Evolutionary conservation across 2,888 invertebrate genomes (phyloP).

Genomic region (Drosophila subsilvestris): DNA sequence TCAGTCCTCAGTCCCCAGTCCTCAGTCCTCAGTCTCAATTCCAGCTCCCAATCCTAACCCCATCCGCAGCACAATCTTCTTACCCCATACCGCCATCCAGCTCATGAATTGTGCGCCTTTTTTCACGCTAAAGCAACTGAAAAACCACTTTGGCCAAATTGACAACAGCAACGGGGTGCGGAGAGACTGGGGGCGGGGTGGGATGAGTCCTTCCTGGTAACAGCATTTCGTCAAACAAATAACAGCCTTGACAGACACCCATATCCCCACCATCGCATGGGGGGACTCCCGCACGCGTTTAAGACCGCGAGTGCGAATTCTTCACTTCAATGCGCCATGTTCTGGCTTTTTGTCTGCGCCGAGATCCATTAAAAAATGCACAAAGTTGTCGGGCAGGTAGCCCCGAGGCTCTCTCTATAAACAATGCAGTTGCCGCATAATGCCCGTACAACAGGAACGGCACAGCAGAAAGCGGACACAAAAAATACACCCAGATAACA

Average conservation of each 20-base stretch:
- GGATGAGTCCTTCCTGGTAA: constrained; percentile 65
- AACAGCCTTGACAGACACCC: constrained; percentile 48
- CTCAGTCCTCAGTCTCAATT: neutral
- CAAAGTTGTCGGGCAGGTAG: constrained; percentile 60
- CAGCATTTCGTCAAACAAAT: constrained; percentile 63
- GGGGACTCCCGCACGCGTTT: constrained; percentile 54
- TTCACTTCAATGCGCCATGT: constrained; percentile 78
- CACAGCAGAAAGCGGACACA: constrained; percentile 24
- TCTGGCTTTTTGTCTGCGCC: constrained; percentile 44
- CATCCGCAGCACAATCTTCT: neutral
- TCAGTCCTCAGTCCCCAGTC: neutral
- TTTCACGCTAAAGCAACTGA: constrained; percentile 82
- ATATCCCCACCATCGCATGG: constrained; percentile 9
- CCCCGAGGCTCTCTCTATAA: constrained; percentile 56
- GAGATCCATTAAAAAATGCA: constrained; percentile 79
- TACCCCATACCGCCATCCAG: neutral
- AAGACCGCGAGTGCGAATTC: constrained; percentile 81
- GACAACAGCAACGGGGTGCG: constrained; percentile 63
- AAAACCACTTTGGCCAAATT: constrained; percentile 84
- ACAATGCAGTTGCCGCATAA: constrained; percentile 74
- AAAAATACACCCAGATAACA: constrained; percentile 29
- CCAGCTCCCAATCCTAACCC: neutral
- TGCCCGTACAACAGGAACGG: constrained; percentile 51
- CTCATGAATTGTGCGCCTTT: constrained; percentile 61
- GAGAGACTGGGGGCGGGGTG: constrained; percentile 26